Base-by-base conservation (phyloP, 2,888 invertebrate genomes). In the Apoderus coryli region DNA sequence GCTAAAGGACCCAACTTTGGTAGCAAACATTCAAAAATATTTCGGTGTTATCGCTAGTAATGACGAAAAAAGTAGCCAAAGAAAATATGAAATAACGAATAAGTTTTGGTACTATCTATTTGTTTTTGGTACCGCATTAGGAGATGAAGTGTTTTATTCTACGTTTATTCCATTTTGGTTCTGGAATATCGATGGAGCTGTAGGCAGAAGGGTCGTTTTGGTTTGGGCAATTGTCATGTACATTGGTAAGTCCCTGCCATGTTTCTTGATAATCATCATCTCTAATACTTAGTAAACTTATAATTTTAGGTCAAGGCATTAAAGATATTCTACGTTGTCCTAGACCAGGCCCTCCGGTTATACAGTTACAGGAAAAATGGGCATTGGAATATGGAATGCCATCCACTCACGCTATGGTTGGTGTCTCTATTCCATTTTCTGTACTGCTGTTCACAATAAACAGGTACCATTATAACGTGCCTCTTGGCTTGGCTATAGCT, bases 311-410 rank as follows among this genome's bases (percentile, higher is more conserved):
- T 27, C 90, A 92, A 65, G 77, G 76, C 16, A 64, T 86, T 35
- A 92, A 92, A 64, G 90, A 92, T 50, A 65, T 90, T 36, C 69
- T 92, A 33, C 62, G 76, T 38, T 82, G 82, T 82, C 85, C 88
- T 2, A 66, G 92, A 37, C 90, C 92, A 0, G 69, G 77, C 0
- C 81, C 79, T 29, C 89, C 90, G 1, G 88, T 82, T 0, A 67
- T 78, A 37, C 72, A 81, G 44, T 57, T 92, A 24, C 89, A 90
- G 53, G 69, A 71, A 25, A 84, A 88, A 60, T 92, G 89, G 82
- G 76, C 80, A 2, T 60, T 82, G 43, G 92, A 92, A 53, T 90
- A 88, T 61, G 90, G 90, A 9, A 88, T 92, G 85, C 90, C 92
- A 2, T 90, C 89, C 9, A 90, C 90, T 2, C 90, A 90, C 58